phyloP scores from a whole-genome alignment of 2,113 vertebrate genomes.

The Cynocephalus volans region DNA sequence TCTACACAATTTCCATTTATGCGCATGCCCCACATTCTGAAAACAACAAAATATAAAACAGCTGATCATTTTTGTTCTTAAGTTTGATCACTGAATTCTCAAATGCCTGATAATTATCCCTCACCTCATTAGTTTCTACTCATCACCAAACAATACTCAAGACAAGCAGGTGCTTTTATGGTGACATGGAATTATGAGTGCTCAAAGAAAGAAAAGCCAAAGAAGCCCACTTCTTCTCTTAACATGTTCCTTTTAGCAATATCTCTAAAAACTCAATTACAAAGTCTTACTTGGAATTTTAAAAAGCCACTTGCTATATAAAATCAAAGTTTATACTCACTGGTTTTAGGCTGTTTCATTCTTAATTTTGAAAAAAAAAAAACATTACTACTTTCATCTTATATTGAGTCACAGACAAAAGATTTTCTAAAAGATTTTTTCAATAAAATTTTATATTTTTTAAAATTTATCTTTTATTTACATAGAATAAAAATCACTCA shows the following conservation, averaged over 20 bases:
- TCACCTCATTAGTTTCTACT: constrained; percentile 65
- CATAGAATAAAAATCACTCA: background rate
- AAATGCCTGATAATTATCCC: constrained; percentile 62
- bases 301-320: background rate
- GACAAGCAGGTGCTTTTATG: constrained; percentile 42
- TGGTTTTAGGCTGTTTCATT: background rate
- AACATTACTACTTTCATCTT: background rate
- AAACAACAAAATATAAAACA: constrained; percentile 59
- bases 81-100: constrained; percentile 54
- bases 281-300: background rate
- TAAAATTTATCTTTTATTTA: background rate
- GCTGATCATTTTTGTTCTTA: background rate
- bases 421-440: background rate
- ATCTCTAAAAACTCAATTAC: background rate
- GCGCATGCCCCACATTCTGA: background rate
- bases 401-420: background rate
- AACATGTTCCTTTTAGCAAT: constrained; percentile 60
- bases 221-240: constrained; percentile 30
- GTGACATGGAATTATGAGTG: background rate
- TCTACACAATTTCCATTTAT: background rate
- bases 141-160: constrained; percentile 40
- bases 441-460: background rate
- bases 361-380: background rate
- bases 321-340: constrained; percentile 32
- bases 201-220: constrained; percentile 65